These are phyloP conservation scores for Tortricodes alternella DNA, from an alignment of 2,888 invertebrate species.

Conservation along the genomic window DNA sequence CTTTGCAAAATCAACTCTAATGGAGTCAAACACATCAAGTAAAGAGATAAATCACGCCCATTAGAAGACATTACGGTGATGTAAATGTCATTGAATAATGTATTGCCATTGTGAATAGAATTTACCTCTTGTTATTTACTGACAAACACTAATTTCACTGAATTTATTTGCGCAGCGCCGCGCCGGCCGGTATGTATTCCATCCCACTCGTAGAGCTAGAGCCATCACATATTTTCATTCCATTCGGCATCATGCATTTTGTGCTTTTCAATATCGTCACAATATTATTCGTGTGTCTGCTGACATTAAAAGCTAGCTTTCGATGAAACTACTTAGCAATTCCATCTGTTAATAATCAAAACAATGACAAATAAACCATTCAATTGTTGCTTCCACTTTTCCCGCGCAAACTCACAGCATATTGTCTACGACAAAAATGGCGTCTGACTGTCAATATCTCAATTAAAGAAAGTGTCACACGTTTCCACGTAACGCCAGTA, in stretches of 20 bases:
- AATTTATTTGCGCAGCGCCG: no score
- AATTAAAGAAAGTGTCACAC: slow-evolving; percentile 72
- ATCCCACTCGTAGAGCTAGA: no score
- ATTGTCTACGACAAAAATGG: slow-evolving; percentile 31
- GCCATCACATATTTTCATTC: no score
- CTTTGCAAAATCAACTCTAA: slow-evolving; percentile 10
- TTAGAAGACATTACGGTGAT: slow-evolving; percentile 3
- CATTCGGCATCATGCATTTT: no score
- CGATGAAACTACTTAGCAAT: no score
- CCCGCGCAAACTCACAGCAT: slow-evolving; percentile 10
- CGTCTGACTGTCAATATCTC: slow-evolving; percentile 34
- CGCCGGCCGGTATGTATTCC: no score
- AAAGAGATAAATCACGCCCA: not conserved
- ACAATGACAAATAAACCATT: slow-evolving; percentile 7
- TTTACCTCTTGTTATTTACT: not conserved
- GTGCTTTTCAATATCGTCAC: not conserved
- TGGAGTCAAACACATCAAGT: not conserved
- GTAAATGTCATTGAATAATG: slow-evolving; percentile 5
- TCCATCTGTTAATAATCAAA: not conserved
- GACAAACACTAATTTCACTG: not conserved
- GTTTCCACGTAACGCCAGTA: slow-evolving; percentile 69
- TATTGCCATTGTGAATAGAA: not conserved
- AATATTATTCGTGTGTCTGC: not conserved
- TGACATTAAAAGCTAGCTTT: not conserved
- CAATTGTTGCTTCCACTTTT: slow-evolving; percentile 23